Conservation (phyloP, 2,797 vertebrate genomes). For the Pantherophis alleghaniensis region DNA sequence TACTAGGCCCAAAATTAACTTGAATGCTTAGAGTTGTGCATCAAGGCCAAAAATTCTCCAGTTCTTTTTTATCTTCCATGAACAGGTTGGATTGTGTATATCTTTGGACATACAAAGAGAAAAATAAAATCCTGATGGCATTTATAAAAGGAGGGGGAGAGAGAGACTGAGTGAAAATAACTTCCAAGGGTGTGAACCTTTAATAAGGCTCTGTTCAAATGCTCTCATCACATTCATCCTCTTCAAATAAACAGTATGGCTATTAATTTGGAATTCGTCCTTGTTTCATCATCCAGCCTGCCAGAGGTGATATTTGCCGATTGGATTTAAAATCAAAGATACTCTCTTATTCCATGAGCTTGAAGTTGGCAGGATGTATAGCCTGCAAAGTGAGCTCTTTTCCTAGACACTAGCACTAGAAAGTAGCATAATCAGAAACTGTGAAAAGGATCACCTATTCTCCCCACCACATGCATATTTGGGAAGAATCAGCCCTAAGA, state of each 20-base stretch:
- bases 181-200: conserved; percentile 20
- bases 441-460: accelerated
- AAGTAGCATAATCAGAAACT: conserved; percentile 10
- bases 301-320: conserved; percentile 37
- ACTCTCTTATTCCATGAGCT: conserved; percentile 4
- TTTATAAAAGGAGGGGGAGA: not conserved
- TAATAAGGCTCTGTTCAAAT: conserved; percentile 15
- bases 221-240: conserved; percentile 1
- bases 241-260: conserved; percentile 31
- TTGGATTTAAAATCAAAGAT: conserved; percentile 54
- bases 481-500: not conserved
- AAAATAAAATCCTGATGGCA: conserved; percentile 5
- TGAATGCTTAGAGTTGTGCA: not conserved
- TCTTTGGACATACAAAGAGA: not conserved
- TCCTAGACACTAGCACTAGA: not conserved
- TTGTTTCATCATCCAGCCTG: conserved; percentile 35
- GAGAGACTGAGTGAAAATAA: not conserved
- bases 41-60: conserved; percentile 25
- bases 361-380: not conserved
- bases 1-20: conserved; percentile 20
- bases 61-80: conserved; percentile 12
- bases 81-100: conserved; percentile 7
- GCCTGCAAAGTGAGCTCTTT: not conserved
- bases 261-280: not conserved
- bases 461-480: not conserved